Evolutionary conservation across 2,113 vertebrate genomes (phyloP).

Genomic region (Daboia siamensis): DNA sequence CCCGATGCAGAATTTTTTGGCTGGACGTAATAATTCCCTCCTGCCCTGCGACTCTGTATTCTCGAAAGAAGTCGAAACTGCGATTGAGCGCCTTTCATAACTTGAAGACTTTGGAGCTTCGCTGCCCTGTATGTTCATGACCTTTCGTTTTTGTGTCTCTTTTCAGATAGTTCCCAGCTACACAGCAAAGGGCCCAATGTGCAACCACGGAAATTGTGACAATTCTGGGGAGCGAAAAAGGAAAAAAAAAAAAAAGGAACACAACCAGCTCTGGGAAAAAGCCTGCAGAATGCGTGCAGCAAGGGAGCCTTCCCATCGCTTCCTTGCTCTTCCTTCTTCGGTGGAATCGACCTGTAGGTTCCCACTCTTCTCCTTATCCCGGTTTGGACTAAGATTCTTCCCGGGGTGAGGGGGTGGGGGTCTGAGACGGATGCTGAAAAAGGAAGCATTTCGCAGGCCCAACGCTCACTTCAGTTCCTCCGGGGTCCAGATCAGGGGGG

Average conservation of each 20-base stretch:
- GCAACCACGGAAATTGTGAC: conserved; percentile 77
- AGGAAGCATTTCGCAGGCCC: conserved; percentile 52
- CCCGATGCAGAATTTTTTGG: background rate
- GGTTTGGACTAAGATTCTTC: conserved; percentile 33
- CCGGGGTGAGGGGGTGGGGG: background rate
- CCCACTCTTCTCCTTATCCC: conserved; percentile 17
- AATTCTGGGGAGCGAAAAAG: background rate
- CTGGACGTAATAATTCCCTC: background rate
- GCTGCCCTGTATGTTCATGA: accelerated
- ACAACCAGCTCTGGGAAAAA: conserved; percentile 18
- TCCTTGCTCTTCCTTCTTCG: conserved; percentile 37
- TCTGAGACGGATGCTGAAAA: conserved; percentile 10
- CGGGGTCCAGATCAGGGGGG: conserved; percentile 44
- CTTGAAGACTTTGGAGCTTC: background rate
- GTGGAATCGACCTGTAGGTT: conserved; percentile 29
- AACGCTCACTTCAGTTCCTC: conserved; percentile 39
- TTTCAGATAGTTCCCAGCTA: conserved; percentile 77
- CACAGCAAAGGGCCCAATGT: conserved; percentile 73
- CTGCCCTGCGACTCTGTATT: background rate
- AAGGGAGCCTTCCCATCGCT: conserved; percentile 24
- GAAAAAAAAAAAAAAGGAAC: conserved; percentile 35
- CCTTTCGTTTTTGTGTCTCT: conserved; percentile 41
- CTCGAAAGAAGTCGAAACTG: background rate
- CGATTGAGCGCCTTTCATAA: background rate
- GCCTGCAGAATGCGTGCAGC: conserved; percentile 35